Conservation (phyloP, 2,888 invertebrate genomes). For the Macrophya annulata region DNA sequence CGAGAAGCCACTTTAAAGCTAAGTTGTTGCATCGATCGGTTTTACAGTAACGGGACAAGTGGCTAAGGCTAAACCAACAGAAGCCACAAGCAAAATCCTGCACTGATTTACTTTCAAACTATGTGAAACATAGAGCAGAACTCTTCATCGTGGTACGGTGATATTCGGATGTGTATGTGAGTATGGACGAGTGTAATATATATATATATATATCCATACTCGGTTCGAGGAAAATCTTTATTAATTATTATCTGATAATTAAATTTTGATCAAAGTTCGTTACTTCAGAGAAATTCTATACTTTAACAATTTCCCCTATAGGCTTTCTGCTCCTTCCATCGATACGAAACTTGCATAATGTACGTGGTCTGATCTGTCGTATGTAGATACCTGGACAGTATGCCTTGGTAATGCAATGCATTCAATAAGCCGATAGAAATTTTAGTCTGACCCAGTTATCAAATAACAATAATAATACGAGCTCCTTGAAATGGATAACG, state of each 20-base stretch:
- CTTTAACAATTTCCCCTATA: not conserved
- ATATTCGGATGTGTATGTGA: not conserved
- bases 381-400: not conserved
- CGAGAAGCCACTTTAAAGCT: conserved; percentile 11
- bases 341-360: not conserved
- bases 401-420: not conserved
- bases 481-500: conserved; percentile 7
- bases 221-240: not conserved
- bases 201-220: not conserved
- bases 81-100: not conserved
- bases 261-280: not conserved
- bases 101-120: conserved; percentile 52
- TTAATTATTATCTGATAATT: not conserved
- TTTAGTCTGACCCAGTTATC: conserved; percentile 29
- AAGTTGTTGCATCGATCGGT: conserved; percentile 44
- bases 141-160: not conserved
- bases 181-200: not conserved
- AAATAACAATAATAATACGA: not conserved
- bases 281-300: not conserved
- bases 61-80: conserved; percentile 10
- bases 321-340: not conserved
- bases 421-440: conserved; percentile 21
- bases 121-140: conserved; percentile 30
- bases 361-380: not conserved
- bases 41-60: conserved; percentile 35